Base-by-base conservation (phyloP, 1,140 invertebrate species). In the Drosophila rufa region DNA sequence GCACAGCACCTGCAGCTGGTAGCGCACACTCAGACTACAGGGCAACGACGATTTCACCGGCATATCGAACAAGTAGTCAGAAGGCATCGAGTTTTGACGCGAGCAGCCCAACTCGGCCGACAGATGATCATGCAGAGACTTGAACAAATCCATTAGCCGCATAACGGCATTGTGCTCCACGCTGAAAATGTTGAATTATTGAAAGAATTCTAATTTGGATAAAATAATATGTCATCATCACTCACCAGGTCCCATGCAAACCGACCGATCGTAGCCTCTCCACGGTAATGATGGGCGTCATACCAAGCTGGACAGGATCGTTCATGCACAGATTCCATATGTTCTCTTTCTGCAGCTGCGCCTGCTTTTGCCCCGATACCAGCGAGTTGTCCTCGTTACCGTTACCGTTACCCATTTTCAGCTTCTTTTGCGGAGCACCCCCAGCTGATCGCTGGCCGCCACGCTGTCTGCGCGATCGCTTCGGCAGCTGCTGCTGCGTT, bases 1-100 rank as follows among this genome's bases (percentile, higher is more conserved):
- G 58, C 36, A 73, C 19, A 91, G n/a, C 19, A 91, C 73, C 15
- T 83, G 80, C 11, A 92, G 48, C 27, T 92, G 91, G 64, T 89
- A 71, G 47, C 80, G 91, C 22, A 92, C 17, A 51, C 83, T 91
- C 8, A 51, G 17, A 0, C 75, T 79, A 6, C 50, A 38, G 2
- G 91, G 87, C 75, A 91, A 66, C 2, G 64, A 3, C n/a, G 19
- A n/a, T 11, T 73, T 85, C 0, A 27, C n/a, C 9, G 69, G 69
- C 47, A 75, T 25, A 15, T 80, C 62, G 8, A 62, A 75, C 3
- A 79, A n/a, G 30, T 75, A 82, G 38, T 75, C 76, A 30, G 66
- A 80, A 15, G 75, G 76, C 45, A 65, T 17, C 0, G 70, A 73
- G 33, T 82, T 77, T 17, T 55, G n/a, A 9, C 69, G 77, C 47